Evolutionary conservation across 2,113 vertebrate species (phyloP).

Genomic region (Capra hircus): DNA sequence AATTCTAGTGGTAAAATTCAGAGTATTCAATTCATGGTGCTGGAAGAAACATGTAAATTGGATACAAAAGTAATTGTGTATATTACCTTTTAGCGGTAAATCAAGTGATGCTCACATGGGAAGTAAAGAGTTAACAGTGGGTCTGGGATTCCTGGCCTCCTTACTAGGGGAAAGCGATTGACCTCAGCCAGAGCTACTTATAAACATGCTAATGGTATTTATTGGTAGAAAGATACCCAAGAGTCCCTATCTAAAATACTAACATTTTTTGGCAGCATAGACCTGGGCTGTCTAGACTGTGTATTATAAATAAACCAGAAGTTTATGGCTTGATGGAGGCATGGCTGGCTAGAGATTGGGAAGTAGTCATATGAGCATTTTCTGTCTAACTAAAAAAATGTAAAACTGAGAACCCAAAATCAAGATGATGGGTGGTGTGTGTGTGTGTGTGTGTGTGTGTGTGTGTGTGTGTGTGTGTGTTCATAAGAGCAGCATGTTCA

Average conservation of each 20-base stretch:
- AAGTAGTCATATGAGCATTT: slow-evolving; percentile 11
- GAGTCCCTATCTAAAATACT: slow-evolving; percentile 36
- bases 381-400: not conserved
- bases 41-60: not conserved
- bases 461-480: not conserved
- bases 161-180: not conserved
- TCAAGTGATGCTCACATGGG: not conserved
- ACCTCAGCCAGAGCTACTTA: slow-evolving; percentile 2
- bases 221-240: slow-evolving; percentile 32
- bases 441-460: not conserved
- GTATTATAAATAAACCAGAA: slow-evolving; percentile 35
- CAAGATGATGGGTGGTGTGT: not conserved
- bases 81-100: slow-evolving; percentile 8
- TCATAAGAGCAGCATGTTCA: slow-evolving; percentile 1
- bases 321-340: slow-evolving; percentile 30
- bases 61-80: not conserved
- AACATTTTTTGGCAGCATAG: slow-evolving; percentile 9
- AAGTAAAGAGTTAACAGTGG: not conserved
- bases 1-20: not conserved
- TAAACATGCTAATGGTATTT: slow-evolving; percentile 42
- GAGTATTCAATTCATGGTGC: not conserved
- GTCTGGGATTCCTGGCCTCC: not conserved
- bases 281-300: slow-evolving; percentile 42
- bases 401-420: slow-evolving; percentile 22
- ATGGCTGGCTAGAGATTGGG: not conserved